phyloP scores from a whole-genome alignment of 2,113 vertebrate species.

The Perccottus glenii region DNA sequence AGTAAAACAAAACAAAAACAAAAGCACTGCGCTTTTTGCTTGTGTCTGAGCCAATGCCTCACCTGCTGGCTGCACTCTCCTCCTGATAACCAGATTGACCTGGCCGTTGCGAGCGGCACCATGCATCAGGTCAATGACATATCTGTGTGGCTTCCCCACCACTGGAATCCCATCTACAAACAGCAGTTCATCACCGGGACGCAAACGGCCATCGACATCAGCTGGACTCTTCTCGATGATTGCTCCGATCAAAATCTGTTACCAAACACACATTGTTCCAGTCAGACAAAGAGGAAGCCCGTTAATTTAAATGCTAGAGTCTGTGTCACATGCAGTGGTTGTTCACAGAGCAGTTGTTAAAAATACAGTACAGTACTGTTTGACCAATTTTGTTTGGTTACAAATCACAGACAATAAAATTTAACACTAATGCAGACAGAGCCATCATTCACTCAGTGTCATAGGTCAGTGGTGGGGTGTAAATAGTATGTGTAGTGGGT shows the following conservation, averaged over 20 bases:
- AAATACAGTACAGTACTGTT: background rate
- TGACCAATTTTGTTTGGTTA: conserved; percentile 22
- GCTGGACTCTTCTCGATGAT: conserved; percentile 98
- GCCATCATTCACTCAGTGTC: conserved; percentile 60
- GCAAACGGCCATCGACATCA: conserved; percentile 92
- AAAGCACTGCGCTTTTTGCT: background rate
- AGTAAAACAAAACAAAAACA: background rate
- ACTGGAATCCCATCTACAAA: conserved; percentile 94
- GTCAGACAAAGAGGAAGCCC: background rate
- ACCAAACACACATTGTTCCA: conserved; percentile 14
- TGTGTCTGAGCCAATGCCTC: conserved; percentile 37
- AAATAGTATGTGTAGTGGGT: conserved; percentile 49
- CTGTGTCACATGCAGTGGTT: conserved; percentile 32
- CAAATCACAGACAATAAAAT: conserved; percentile 21
- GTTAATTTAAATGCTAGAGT: background rate
- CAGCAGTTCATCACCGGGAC: conserved; percentile 94
- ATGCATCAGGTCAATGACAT: conserved; percentile 98
- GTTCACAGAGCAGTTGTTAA: conserved; percentile 46
- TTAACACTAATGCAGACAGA: conserved; percentile 44
- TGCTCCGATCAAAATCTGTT: conserved; percentile 94
- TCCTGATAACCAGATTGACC: conserved; percentile 93
- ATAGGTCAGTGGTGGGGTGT: conserved; percentile 59
- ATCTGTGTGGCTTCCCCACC: conserved; percentile 94
- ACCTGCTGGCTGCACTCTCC: conserved; percentile 88
- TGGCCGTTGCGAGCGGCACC: conserved; percentile 93